These are phyloP conservation scores for Colossoma macropomum DNA, from an alignment of 2,113 vertebrate genomes.

Conservation along the genomic window DNA sequence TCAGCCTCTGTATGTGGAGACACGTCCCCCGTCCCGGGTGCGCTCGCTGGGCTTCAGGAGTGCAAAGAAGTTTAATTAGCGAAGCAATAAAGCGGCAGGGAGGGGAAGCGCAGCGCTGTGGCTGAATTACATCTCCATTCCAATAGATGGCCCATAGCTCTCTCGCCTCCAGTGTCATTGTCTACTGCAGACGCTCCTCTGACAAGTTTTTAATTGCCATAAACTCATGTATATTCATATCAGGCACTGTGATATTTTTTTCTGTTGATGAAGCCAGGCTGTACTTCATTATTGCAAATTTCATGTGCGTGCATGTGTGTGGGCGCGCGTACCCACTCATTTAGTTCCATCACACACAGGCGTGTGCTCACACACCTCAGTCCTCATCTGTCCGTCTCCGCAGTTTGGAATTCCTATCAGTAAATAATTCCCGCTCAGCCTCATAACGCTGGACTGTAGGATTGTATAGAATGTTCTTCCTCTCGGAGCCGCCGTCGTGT, in stretches of 20 bases:
- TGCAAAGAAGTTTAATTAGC: conserved; percentile 59
- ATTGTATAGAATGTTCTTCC: conserved; percentile 23
- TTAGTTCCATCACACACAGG: conserved; percentile 14
- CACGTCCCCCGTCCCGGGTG: background rate
- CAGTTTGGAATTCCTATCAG: conserved; percentile 14
- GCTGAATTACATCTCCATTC: conserved; percentile 64
- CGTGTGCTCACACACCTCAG: background rate
- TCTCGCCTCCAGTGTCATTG: conserved; percentile 53
- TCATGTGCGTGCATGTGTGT: conserved; percentile 14
- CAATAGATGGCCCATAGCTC: conserved; percentile 58
- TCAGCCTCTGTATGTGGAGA: conserved; percentile 25
- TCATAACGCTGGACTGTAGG: background rate
- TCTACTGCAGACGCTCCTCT: conserved; percentile 49
- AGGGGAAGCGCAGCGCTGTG: conserved; percentile 51
- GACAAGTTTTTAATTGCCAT: conserved; percentile 67
- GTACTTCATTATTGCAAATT: conserved; percentile 46
- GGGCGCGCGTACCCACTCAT: background rate
- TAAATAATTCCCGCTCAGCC: conserved; percentile 43
- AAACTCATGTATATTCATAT: conserved; percentile 73
- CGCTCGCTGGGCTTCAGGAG: conserved; percentile 13
- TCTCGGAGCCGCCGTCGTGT: conserved; percentile 21
- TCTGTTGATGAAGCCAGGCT: conserved; percentile 20
- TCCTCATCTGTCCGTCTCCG: conserved; percentile 4
- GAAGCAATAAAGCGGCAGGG: conserved; percentile 60
- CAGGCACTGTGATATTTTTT: conserved; percentile 42